A percentile compares a stretch with the other conserved stretches of the same genome.
phyloP scores from a whole-genome alignment of 2,113 vertebrate genomes.

The Platycercus adscitus region DNA sequence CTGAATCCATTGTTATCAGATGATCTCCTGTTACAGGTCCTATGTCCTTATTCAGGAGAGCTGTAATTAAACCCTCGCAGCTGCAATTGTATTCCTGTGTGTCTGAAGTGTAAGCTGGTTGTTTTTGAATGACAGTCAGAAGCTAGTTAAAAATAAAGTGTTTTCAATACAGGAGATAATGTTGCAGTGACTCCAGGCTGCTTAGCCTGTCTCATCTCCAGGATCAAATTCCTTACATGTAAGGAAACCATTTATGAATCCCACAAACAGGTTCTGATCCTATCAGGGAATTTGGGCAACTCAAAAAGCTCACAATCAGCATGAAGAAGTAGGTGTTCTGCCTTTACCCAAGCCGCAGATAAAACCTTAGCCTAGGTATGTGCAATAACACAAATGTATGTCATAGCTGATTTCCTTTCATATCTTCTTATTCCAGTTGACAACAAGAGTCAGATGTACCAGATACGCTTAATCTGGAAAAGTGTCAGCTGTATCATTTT shows the following conservation, averaged over 20 bases:
- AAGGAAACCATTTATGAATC: neutral
- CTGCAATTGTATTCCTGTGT: neutral
- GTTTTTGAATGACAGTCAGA: neutral
- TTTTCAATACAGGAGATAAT: neutral
- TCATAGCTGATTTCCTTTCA: neutral
- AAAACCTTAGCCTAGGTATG: neutral
- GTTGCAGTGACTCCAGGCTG: neutral
- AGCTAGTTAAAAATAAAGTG: neutral
- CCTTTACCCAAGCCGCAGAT: neutral
- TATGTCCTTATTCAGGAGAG: neutral
- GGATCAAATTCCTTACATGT: neutral
- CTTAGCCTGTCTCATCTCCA: neutral
- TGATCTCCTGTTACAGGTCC: neutral
- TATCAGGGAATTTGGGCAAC: neutral
- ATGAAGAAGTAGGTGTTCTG: neutral
- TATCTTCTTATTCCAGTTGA: conserved; percentile 15
- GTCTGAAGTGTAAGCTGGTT: neutral
- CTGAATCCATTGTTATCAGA: neutral
- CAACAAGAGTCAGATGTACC: conserved; percentile 16
- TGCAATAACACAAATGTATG: neutral
- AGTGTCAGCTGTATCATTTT: neutral
- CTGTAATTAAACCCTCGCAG: neutral
- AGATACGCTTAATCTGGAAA: conserved; percentile 8
- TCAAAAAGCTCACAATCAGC: neutral
- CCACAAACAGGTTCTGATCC: neutral